Base-by-base conservation (phyloP, 2,888 invertebrate species). In the Caenorhabditis becei region DNA sequence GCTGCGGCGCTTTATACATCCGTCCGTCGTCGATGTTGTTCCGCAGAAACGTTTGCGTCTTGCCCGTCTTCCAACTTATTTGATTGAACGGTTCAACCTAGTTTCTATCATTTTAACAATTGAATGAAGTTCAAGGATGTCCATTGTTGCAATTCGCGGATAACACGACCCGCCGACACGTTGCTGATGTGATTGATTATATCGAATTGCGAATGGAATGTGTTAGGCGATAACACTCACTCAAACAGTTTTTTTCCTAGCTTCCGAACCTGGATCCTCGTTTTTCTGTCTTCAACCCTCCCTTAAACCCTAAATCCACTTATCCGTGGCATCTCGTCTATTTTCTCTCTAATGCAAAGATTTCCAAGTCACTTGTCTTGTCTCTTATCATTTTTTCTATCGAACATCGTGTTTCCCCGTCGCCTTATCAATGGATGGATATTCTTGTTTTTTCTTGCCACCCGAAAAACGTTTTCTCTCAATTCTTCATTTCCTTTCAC, bases 61-160 rank as follows among this genome's bases (percentile, higher is more conserved):
- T 35, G 24, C 53, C 51, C 56, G 37, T 72, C 65, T 66, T 65
- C 65, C 56, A 75, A 75, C 71, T 71, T 70, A 78, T 71, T 78
- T 71, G 78, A 66, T 71, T 61, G 78, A 71, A 78, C 65, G 70
- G 78, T 71, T 71, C 70, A 71, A 78, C 78, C 70, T 71, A 71
- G 54, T 78, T 71, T 78, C 61, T 59, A 78, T 78, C 66, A 71
- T 78, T 71, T 78, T 66, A 78, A 78, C 78, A 77, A 28, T 69
- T 72, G 20, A 26, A 16, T 26, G 54, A 20, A 62, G 70, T 77
- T 77, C 70, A 69, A 77, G 69, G 77, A 77, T 77, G 44, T 56
- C 51, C 70, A 65, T 78, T 77, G 77, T 75, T 66, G 53, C 75
- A 49, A 62, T 41, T 28, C 28, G 49, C 35, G 49, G 26, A 24